These are phyloP conservation scores for Drosophila orena DNA, from an alignment of 1,140 invertebrate species.

Conservation along the genomic window DNA sequence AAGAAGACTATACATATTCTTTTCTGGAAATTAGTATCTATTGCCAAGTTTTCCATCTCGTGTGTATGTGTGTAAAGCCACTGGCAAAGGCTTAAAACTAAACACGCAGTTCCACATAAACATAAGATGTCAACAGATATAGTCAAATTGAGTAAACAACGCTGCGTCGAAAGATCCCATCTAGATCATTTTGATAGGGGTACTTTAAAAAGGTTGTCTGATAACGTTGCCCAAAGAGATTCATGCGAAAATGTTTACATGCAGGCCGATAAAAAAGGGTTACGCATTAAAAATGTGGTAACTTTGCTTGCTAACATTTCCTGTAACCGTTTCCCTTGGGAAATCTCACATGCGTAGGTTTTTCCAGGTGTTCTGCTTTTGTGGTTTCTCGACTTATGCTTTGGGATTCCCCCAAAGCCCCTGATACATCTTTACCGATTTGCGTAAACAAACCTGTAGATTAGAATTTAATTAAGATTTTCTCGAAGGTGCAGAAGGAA, in stretches of 20 bases:
- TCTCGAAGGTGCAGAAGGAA: conserved; percentile 20
- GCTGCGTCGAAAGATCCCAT: conserved; percentile 3
- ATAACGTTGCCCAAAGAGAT: conserved; percentile 26
- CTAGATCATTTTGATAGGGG: conserved; percentile 30
- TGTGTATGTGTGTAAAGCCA: neutral
- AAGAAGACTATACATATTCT: neutral
- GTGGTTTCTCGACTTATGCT: neutral
- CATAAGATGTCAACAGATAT: conserved; percentile 1
- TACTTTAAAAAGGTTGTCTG: conserved; percentile 13
- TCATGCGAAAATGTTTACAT: conserved; percentile 28
- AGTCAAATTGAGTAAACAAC: conserved; percentile 1
- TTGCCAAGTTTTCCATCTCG: neutral
- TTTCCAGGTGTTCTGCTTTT: neutral
- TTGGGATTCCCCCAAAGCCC: conserved; percentile 4
- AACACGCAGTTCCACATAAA: neutral
- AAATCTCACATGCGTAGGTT: conserved; percentile 5
- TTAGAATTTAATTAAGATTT: conserved; percentile 54
- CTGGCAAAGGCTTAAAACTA: neutral
- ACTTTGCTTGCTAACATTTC: conserved; percentile 34
- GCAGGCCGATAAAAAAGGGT: conserved; percentile 20
- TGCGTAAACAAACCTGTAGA: conserved; percentile 29
- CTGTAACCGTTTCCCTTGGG: neutral
- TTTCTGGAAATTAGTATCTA: neutral
- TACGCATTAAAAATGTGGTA: conserved; percentile 29
- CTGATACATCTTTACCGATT: conserved; percentile 7